Evolutionary conservation across 1,140 invertebrate species (phyloP).

Genomic region (Maniola jurtina): DNA sequence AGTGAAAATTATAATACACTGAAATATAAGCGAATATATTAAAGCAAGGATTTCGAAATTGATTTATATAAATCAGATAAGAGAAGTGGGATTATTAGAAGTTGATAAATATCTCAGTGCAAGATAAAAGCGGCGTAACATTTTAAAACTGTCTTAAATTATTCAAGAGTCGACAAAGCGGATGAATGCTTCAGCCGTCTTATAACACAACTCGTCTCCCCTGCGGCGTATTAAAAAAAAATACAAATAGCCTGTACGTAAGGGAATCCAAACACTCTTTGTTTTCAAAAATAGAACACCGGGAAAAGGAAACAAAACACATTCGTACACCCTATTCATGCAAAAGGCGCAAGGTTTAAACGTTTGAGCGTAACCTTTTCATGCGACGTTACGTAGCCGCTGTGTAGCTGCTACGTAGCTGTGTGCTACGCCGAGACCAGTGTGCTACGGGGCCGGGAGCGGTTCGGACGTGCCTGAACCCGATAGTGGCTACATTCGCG

Average conservation of each 20-base stretch:
- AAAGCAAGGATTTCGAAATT: no score
- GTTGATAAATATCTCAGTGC: neutral
- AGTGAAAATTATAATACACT: no score
- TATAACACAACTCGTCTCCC: constrained; percentile 25
- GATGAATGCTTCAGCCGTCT: constrained; percentile 19
- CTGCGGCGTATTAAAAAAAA: constrained; percentile 33
- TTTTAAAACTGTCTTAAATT: constrained; percentile 14
- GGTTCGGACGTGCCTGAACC: constrained; percentile 34
- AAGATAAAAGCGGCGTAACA: neutral
- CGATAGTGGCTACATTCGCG: constrained; percentile 24
- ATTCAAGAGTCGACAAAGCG: constrained; percentile 22
- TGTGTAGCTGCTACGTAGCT: constrained; percentile 40
- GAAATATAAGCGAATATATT: no score
- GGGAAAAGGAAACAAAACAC: constrained; percentile 65
- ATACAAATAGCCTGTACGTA: constrained; percentile 34
- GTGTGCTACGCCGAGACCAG: constrained; percentile 57
- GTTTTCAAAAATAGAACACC: constrained; percentile 60
- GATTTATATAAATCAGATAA: neutral
- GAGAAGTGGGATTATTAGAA: neutral
- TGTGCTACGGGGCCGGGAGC: constrained; percentile 54
- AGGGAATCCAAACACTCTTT: constrained; percentile 60
- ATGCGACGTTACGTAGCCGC: constrained; percentile 48
- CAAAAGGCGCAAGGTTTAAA: constrained; percentile 70
- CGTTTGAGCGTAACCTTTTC: constrained; percentile 69
- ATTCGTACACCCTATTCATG: constrained; percentile 63